These are phyloP conservation scores for Pipistrellus nathusii DNA, from an alignment of 2,797 vertebrate species.

Conservation along the genomic window DNA sequence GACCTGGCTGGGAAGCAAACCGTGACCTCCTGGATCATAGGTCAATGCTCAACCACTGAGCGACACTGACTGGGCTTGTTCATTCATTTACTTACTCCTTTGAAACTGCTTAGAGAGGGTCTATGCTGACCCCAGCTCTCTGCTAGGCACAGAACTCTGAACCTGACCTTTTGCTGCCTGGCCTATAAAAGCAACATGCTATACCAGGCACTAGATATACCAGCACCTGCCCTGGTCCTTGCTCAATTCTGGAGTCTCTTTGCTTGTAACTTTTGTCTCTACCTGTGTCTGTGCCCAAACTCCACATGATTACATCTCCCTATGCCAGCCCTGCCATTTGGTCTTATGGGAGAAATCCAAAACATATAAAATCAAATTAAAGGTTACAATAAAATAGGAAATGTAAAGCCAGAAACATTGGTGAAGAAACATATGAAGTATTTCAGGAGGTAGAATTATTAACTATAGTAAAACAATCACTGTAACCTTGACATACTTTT, in stretches of 20 bases:
- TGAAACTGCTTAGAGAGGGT: background rate
- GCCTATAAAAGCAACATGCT: no score
- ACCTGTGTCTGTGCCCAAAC: background rate
- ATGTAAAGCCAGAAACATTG: background rate
- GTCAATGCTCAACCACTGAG: no score
- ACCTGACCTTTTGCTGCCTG: background rate
- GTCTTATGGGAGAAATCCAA: background rate
- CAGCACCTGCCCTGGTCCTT: no score
- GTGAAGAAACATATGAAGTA: background rate
- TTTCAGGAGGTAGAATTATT: slow-evolving; percentile 5
- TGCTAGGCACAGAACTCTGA: background rate
- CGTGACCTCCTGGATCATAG: no score
- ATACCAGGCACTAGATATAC: no score
- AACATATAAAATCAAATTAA: background rate
- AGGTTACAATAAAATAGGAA: background rate
- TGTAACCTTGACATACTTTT: background rate
- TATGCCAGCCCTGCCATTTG: background rate
- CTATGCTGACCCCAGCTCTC: background rate
- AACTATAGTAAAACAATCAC: background rate
- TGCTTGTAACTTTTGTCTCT: background rate
- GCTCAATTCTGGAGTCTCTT: no score
- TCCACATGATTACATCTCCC: background rate
- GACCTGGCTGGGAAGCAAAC: no score
- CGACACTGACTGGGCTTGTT: background rate
- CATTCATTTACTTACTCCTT: background rate